phyloP scores from a whole-genome alignment of 2,797 vertebrate genomes.

The Heliangelus exortis region DNA sequence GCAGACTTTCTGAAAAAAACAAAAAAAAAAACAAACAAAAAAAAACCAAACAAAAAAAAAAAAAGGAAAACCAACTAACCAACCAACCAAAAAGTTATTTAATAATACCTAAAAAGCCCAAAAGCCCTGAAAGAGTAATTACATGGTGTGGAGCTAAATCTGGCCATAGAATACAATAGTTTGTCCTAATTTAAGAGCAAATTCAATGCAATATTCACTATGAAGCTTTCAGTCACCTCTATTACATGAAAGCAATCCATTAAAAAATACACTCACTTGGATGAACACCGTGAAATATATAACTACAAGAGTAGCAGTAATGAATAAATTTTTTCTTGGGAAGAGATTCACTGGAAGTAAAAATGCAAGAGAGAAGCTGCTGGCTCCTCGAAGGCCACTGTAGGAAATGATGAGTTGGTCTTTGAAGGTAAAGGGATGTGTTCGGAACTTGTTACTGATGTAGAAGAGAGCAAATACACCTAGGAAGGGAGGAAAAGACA shows the following conservation, averaged over 20 bases:
- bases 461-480: slow-evolving; percentile 91
- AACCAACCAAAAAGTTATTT: no score
- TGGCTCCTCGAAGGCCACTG: slow-evolving; percentile 92
- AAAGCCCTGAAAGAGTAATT: no score
- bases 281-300: slow-evolving; percentile 96
- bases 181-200: background rate
- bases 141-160: no score
- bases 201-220: background rate
- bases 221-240: background rate
- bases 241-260: background rate
- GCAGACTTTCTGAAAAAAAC: no score
- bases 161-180: background rate
- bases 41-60: no score
- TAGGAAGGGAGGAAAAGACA: slow-evolving; percentile 55
- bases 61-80: no score
- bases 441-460: slow-evolving; percentile 94
- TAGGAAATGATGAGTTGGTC: slow-evolving; percentile 95
- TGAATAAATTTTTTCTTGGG: slow-evolving; percentile 88
- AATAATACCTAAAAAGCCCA: no score
- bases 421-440: slow-evolving; percentile 91
- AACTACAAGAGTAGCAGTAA: slow-evolving; percentile 90
- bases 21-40: no score
- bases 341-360: slow-evolving; percentile 87
- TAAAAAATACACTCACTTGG: slow-evolving; percentile 82
- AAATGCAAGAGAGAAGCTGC: slow-evolving; percentile 94